Base-by-base conservation (phyloP, 2,888 invertebrate genomes). In the Phengaris alcon region DNA sequence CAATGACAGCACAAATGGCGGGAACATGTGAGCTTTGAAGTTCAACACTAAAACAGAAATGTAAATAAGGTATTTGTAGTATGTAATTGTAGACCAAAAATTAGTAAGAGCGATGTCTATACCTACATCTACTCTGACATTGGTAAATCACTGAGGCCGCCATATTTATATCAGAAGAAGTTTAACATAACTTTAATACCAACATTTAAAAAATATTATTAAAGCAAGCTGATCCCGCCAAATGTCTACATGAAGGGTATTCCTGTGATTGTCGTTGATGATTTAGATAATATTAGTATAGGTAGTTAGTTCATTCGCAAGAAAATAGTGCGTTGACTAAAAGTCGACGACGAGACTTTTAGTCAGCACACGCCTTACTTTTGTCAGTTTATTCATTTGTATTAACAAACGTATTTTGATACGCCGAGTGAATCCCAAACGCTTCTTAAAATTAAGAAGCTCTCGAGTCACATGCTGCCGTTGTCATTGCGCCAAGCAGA, bases 181-280 rank as follows among this genome's bases (percentile, higher is more conserved):
- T 35, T 35, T 35, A 35, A 35, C 35, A 35, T 35, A 35, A 35
- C 35, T 35, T 35, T 35, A n/a, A 0, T 4, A 1, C 6, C 55
- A 55, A n/a, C 8, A 15, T 15, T 22, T 3, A 22, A 57, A 22
- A 15, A 8, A 57, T 3, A 59, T 22, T 22, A 9, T 57, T 22
- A 6, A 22, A 2, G 10, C 59, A 59, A 10, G 59, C 22, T 22
- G 22, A 59, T 44, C 7, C 44, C 35, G 64, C 35, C 64, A 64
- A 44, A 64, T 6, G 3, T 48, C 48, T 48, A 52, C 35, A 35
- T 35, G 35, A 35, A 64, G 22, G 64, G 64, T 64, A 44, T 13
- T 35, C 44, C 64, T 64, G 64, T 64, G 64, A 64, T 64, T 64
- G 64, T 44, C 35, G 44, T 64, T 64, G 35, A 12, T 64, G 12